Conservation (phyloP, 2,113 vertebrate genomes). For the Sakesphorus luctuosus region DNA sequence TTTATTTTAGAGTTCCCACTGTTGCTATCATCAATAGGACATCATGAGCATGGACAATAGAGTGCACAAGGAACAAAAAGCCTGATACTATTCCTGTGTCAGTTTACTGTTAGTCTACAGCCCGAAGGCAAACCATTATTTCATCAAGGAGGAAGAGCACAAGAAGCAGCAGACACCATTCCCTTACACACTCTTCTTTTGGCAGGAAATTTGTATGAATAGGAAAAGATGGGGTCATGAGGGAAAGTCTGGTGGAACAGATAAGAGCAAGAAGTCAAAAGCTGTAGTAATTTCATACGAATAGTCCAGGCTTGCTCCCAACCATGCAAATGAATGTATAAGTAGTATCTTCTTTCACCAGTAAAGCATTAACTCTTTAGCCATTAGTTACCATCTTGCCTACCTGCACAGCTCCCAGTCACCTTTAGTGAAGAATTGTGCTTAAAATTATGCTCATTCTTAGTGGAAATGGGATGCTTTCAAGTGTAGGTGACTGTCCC, state of each 20-base stretch:
- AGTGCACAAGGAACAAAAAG: neutral
- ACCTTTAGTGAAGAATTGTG: neutral
- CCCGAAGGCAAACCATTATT: constrained; percentile 37
- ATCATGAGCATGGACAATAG: neutral
- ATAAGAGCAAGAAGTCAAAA: constrained; percentile 58
- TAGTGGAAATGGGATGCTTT: neutral
- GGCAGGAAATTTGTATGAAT: neutral
- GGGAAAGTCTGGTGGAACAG: constrained; percentile 51
- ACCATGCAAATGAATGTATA: constrained; percentile 10
- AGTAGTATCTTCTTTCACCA: neutral
- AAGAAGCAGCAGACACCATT: neutral
- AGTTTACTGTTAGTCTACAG: neutral
- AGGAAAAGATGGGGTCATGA: constrained; percentile 37
- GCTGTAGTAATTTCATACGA: constrained; percentile 4
- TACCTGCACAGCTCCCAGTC: neutral
- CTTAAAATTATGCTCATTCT: neutral
- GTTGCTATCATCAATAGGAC: constrained; percentile 28
- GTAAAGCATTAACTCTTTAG: constrained; percentile 25
- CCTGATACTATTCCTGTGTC: neutral
- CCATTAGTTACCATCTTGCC: neutral
- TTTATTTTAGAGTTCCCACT: neutral
- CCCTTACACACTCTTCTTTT: neutral
- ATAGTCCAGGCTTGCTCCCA: constrained; percentile 13
- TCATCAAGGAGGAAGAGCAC: constrained; percentile 13
- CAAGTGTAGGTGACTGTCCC: neutral